Conservation (phyloP, 2,888 invertebrate species). For the Troides helena region DNA sequence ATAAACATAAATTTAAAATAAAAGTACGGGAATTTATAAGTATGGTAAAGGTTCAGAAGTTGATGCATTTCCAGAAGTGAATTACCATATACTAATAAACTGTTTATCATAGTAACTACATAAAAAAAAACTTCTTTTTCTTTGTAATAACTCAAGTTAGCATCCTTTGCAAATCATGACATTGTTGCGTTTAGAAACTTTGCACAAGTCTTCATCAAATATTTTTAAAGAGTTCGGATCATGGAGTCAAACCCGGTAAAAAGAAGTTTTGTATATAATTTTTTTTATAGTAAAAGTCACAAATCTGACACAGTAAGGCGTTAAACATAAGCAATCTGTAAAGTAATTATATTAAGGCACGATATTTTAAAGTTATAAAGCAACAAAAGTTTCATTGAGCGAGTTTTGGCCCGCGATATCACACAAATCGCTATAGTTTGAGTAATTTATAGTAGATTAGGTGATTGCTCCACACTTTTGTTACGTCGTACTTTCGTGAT, state of each 20-base stretch:
- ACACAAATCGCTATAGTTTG: constrained; percentile 18
- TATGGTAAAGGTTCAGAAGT: too few relatives aligned
- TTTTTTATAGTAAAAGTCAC: neutral
- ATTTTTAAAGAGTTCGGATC: neutral
- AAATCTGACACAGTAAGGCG: neutral
- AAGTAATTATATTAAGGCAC: constrained; percentile 8
- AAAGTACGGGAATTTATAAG: too few relatives aligned
- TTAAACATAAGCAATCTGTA: constrained; percentile 6
- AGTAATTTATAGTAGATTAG: constrained; percentile 21
- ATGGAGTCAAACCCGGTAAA: neutral
- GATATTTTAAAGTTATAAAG: constrained; percentile 20
- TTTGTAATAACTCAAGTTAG: neutral
- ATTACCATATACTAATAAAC: neutral
- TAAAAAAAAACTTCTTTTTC: neutral
- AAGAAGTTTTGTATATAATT: neutral
- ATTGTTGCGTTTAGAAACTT: neutral
- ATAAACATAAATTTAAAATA: too few relatives aligned
- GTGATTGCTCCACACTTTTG: constrained; percentile 14
- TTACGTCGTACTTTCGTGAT: constrained; percentile 9
- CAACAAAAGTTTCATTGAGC: constrained; percentile 13
- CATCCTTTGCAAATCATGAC: too few relatives aligned
- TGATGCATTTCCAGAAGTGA: too few relatives aligned
- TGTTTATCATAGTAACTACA: neutral
- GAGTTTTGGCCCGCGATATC: constrained; percentile 4
- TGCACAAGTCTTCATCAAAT: neutral